These are phyloP conservation scores for Drosophila neoperkinsi DNA, from an alignment of 2,888 invertebrate genomes.

Conservation along the genomic window DNA sequence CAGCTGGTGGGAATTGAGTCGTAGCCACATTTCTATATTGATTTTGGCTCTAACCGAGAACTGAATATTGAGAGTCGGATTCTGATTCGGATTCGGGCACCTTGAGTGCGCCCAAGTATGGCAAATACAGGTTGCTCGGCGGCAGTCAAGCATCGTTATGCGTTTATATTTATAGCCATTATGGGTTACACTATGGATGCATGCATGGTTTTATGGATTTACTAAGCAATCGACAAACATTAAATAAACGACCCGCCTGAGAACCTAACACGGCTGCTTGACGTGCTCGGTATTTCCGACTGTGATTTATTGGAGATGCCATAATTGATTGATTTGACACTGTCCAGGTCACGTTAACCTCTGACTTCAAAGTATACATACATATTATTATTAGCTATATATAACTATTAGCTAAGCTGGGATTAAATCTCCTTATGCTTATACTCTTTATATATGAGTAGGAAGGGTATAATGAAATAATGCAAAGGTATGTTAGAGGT, in stretches of 20 bases:
- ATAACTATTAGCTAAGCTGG: neutral
- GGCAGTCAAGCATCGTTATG: slow-evolving; percentile 29
- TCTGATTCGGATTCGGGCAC: slow-evolving; percentile 35
- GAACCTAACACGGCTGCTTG: slow-evolving; percentile 55
- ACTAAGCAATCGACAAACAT: slow-evolving; percentile 38
- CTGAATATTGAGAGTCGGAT: neutral
- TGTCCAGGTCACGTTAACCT: slow-evolving; percentile 21
- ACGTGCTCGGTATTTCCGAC: slow-evolving; percentile 65
- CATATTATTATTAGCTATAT: neutral
- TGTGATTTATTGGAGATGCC: slow-evolving; percentile 53
- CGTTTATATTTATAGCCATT: slow-evolving; percentile 62
- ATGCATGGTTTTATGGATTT: slow-evolving; percentile 30
- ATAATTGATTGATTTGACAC: slow-evolving; percentile 69
- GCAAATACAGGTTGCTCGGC: slow-evolving; percentile 35
- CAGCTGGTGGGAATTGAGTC: slow-evolving; percentile 73
- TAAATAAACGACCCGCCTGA: slow-evolving; percentile 31
- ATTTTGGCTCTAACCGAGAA: slow-evolving; percentile 6
- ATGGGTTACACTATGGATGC: slow-evolving; percentile 36
- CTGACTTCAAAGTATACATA: neutral
- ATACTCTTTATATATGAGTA: too few relatives aligned
- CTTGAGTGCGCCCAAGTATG: slow-evolving; percentile 73
- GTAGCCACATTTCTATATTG: slow-evolving; percentile 30
- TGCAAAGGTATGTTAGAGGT: neutral
- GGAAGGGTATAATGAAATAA: neutral
- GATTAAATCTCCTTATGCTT: neutral